Conservation (phyloP, 2,113 vertebrate genomes). For the Cyprinodon tularosa region DNA sequence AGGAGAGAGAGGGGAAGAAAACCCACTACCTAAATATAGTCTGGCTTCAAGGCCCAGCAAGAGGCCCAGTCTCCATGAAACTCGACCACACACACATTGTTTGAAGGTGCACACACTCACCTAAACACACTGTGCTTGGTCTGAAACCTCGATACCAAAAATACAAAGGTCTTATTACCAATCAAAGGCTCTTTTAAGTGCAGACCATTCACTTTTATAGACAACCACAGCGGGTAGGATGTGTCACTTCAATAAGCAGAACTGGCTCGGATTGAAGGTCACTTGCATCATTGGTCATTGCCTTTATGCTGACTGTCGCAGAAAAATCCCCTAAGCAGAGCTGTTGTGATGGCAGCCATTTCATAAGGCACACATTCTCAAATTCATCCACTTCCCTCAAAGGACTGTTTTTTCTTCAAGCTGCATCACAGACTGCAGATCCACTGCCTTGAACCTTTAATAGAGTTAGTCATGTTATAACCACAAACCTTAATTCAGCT, state of each 20-base stretch:
- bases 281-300: conserved; percentile 24
- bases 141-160: conserved; percentile 16
- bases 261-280: conserved; percentile 33
- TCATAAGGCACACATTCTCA: conserved; percentile 43
- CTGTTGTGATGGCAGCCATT: conserved; percentile 22
- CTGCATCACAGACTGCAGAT: background rate
- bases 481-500: background rate
- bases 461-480: background rate
- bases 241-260: conserved; percentile 10
- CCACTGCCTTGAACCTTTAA: background rate
- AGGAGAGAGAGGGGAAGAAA: conserved; percentile 45
- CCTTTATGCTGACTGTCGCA: conserved; percentile 34
- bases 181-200: conserved; percentile 16
- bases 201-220: conserved; percentile 3
- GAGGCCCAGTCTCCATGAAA: conserved; percentile 56
- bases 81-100: conserved; percentile 49
- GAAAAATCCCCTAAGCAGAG: conserved; percentile 21
- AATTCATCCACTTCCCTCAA: background rate
- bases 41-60: conserved; percentile 45
- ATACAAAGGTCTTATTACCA: conserved; percentile 17
- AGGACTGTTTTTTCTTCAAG: conserved; percentile 5
- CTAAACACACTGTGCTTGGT: conserved; percentile 29
- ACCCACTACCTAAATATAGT: conserved; percentile 69
- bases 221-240: conserved; percentile 13
- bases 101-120: background rate